phyloP scores from a whole-genome alignment of 2,888 invertebrate genomes.

The Malthinus flaveolus region DNA sequence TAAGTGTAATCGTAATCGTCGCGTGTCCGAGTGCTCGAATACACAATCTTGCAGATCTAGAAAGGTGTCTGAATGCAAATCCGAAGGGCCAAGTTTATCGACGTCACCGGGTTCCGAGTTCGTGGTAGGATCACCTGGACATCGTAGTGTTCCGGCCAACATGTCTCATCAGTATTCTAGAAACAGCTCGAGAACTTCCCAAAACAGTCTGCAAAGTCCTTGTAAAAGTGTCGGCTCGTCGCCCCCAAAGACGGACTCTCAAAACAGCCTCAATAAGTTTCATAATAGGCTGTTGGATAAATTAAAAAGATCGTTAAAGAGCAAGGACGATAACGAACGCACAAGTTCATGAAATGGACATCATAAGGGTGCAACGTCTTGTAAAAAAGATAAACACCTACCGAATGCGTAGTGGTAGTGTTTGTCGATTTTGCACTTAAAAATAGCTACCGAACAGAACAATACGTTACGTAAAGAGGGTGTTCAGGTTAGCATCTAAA shows the following conservation, averaged over 20 bases:
- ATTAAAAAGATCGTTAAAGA: constrained; percentile 71
- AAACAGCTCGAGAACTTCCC: constrained; percentile 64
- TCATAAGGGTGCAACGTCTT: constrained; percentile 15
- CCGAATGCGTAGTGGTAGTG: constrained; percentile 21
- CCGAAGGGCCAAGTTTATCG: constrained; percentile 72
- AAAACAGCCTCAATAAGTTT: constrained; percentile 72
- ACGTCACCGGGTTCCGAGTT: constrained; percentile 67
- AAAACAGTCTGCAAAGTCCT: constrained; percentile 66
- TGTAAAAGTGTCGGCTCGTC: constrained; percentile 69
- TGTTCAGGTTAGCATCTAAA: constrained; percentile 36
- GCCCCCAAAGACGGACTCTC: constrained; percentile 64
- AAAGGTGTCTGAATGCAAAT: constrained; percentile 75
- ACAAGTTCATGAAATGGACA: constrained; percentile 29
- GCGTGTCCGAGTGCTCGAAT: constrained; percentile 75
- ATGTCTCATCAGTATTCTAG: constrained; percentile 60
- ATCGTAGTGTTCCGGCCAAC: constrained; percentile 69
- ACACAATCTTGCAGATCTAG: constrained; percentile 65
- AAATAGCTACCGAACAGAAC: too few species aligned
- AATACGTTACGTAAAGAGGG: constrained; percentile 1
- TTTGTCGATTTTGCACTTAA: constrained; percentile 6
- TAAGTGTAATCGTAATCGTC: constrained; percentile 77
- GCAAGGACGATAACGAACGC: constrained; percentile 49
- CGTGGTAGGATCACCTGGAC: constrained; percentile 60
- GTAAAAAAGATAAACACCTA: constrained; percentile 10
- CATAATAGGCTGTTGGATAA: constrained; percentile 80